A percentile compares a stretch with the other conserved stretches of the same genome.
Conservation (phyloP, 92 coral and sea anemone genomes). For the Pocillopora meandrina region DNA sequence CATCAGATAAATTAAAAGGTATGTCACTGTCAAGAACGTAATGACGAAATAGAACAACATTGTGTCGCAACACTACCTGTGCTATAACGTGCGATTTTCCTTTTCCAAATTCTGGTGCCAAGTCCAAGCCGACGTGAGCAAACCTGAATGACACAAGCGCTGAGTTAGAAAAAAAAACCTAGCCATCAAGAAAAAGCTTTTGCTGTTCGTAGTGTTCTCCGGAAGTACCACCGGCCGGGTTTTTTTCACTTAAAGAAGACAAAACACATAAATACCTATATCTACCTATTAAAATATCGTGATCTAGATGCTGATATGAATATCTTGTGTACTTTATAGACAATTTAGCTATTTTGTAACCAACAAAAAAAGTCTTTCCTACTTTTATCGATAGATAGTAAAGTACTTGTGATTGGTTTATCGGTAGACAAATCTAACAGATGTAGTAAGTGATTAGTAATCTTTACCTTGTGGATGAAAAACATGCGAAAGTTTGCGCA, state of each 20-base stretch:
- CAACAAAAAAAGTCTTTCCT: too few relatives aligned
- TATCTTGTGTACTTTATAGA: too few relatives aligned
- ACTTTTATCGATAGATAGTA: too few relatives aligned
- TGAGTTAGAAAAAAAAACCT: neutral
- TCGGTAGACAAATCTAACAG: neutral
- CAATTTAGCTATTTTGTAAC: too few relatives aligned
- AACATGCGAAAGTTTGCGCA: slow-evolving; percentile 73
- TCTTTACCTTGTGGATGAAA: slow-evolving; percentile 68
- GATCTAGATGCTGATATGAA: too few relatives aligned
- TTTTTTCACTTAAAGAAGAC: too few relatives aligned
- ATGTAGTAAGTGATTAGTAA: neutral
- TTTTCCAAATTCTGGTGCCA: slow-evolving; percentile 72
- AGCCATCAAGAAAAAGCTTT: neutral
- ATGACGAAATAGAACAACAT: too few relatives aligned
- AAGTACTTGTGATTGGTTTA: neutral
- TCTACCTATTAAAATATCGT: too few relatives aligned
- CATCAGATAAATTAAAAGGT: too few relatives aligned
- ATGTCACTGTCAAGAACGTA: too few relatives aligned
- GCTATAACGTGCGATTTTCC: slow-evolving; percentile 76
- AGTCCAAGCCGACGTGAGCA: slow-evolving; percentile 87
- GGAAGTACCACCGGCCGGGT: too few relatives aligned
- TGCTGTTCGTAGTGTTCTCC: neutral
- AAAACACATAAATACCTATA: too few relatives aligned
- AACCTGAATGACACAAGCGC: slow-evolving; percentile 50
- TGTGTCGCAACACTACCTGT: slow-evolving; percentile 45